Conservation (phyloP, 2,797 vertebrate genomes). For the Cossypha heuglini region DNA sequence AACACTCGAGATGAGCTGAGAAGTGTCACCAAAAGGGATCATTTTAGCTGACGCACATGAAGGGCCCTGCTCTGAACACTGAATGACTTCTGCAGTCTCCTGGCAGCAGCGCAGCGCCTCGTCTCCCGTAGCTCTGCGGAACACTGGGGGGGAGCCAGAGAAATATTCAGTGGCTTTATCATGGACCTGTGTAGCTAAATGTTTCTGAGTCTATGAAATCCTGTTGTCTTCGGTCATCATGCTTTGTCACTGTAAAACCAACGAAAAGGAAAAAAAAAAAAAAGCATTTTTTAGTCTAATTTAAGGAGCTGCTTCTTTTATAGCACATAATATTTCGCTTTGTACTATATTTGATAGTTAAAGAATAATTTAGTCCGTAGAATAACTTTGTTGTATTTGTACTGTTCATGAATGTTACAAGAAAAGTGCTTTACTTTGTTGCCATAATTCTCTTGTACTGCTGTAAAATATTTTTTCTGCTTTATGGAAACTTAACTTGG, state of each 20-base stretch:
- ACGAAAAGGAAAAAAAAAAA: background rate
- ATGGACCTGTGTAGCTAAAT: conserved; percentile 73
- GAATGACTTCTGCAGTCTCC: conserved; percentile 46
- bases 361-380: conserved; percentile 79
- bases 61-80: background rate
- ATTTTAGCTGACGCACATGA: conserved; percentile 30
- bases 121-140: conserved; percentile 35
- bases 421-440: conserved; percentile 81
- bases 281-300: conserved; percentile 77
- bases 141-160: background rate
- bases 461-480: conserved; percentile 74
- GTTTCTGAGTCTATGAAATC: conserved; percentile 64
- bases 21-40: background rate
- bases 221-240: conserved; percentile 68
- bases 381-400: conserved; percentile 78
- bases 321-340: conserved; percentile 81
- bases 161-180: conserved; percentile 59
- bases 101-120: background rate
- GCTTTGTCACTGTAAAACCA: conserved; percentile 76
- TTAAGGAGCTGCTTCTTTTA: conserved; percentile 83
- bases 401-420: conserved; percentile 80
- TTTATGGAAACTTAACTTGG: conserved; percentile 65
- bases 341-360: conserved; percentile 82
- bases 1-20: conserved; percentile 25
- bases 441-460: conserved; percentile 78